A percentile compares a stretch with the other conserved stretches of the same genome.
These are phyloP conservation scores for Phymatocera aterrima DNA, from an alignment of 2,888 invertebrate genomes.

Conservation along the genomic window DNA sequence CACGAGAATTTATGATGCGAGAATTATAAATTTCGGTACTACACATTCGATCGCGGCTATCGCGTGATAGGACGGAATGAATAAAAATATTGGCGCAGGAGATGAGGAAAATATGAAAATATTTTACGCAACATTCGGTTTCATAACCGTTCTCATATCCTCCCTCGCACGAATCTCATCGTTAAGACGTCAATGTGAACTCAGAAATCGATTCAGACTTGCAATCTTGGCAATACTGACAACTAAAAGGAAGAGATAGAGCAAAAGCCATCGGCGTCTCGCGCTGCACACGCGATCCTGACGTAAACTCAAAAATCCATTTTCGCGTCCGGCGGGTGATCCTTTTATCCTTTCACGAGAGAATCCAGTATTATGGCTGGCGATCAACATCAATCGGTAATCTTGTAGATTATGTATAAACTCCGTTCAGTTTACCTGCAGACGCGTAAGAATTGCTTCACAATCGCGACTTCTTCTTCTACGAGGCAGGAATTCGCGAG, in stretches of 20 bases:
- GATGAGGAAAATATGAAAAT: not conserved
- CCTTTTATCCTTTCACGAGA: slow-evolving; percentile 9
- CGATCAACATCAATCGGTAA: slow-evolving; percentile 1
- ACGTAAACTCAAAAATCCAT: slow-evolving; percentile 23
- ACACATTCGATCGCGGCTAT: too few relatives aligned
- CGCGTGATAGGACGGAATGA: not conserved
- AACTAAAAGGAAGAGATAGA: slow-evolving; percentile 14
- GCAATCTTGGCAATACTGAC: slow-evolving; percentile 29
- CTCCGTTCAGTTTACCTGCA: not conserved
- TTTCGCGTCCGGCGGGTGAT: not conserved
- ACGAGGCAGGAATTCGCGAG: not conserved
- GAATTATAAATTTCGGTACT: too few relatives aligned
- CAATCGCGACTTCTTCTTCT: not conserved
- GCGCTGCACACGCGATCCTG: slow-evolving; percentile 22
- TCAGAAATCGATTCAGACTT: not conserved
- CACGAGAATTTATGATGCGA: too few relatives aligned
- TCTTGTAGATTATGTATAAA: not conserved
- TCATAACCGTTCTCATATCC: not conserved
- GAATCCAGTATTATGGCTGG: slow-evolving; percentile 9
- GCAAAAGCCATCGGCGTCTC: slow-evolving; percentile 6
- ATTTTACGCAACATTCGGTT: not conserved
- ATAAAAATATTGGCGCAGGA: not conserved
- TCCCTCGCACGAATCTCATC: not conserved
- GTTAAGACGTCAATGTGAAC: not conserved
- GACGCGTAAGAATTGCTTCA: not conserved